Evolutionary conservation across 2,888 invertebrate species (phyloP), one percentile per base, ranked within the genome.

Genomic region (Phortica okadai): DNA sequence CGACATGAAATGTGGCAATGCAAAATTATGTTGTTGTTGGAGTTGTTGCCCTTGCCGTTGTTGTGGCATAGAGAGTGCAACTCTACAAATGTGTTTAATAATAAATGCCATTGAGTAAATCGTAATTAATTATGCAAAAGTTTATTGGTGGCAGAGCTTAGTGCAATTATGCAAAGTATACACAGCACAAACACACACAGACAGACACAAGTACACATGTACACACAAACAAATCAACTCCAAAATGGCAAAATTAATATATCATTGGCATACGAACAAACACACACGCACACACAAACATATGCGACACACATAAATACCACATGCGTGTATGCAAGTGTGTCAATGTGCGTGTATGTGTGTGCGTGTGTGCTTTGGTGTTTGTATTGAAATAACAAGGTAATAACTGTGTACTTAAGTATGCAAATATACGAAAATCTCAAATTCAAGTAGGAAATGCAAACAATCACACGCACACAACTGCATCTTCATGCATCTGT

Each of bases 381-480:
- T 79, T 79, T 79, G 77, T 77, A 72, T 78, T 79, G 83, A 82
- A 82, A 88, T 87, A 89, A 83, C 89, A 89, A 83, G 86, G 85
- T 89, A 87, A 87, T 87, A 87, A 84, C 88, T 86, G 85, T 82
- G 87, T 82, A 89, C 88, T 89, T 89, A 88, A 88, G 81, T 83
- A 88, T 89, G 89, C 89, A 88, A 88, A 88, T 89, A 88, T 88
- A 79, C 81, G 74, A 79, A 80, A 83, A 82, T 81, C 85, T 83
- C 78, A 79, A 79, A 80, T 83, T 82, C 84, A 72, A 72, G 33
- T 44, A 42, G 62, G 50, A 21, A 10, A 33, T 10, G n/a, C 16
- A 45, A 25, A 50, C 16, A 33, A 42, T 66, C 21, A 81, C 83
- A 80, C 79, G 70, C 77, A 66, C 14, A 77, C 73, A 76, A 78